Conservation (phyloP, 2,113 vertebrate species). For the Colistium nudipinnis region DNA sequence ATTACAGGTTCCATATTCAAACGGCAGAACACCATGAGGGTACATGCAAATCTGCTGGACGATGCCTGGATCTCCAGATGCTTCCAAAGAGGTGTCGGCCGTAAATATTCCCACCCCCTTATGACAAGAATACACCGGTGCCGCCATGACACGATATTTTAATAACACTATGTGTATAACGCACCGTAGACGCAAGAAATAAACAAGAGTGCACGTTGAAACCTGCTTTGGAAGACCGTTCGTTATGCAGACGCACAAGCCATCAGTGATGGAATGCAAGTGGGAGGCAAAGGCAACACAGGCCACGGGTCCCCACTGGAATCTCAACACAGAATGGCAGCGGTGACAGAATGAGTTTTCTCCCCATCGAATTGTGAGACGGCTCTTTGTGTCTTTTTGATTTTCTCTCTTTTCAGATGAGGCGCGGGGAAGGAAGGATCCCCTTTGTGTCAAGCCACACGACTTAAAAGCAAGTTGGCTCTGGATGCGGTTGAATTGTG, state of each 20-base stretch:
- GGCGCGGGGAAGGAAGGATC: constrained; percentile 73
- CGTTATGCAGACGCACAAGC: constrained; percentile 55
- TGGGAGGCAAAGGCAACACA: constrained; percentile 61
- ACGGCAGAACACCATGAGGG: constrained; percentile 46
- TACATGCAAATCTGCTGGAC: constrained; percentile 30
- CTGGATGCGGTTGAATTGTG: constrained; percentile 58
- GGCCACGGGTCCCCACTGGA: constrained; percentile 71
- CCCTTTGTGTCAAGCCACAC: constrained; percentile 79
- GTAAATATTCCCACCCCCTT: constrained; percentile 6
- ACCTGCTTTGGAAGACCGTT: constrained; percentile 21
- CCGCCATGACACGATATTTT: constrained; percentile 19
- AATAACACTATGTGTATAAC: background rate
- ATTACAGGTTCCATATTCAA: constrained; percentile 32
- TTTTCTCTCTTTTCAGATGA: constrained; percentile 74
- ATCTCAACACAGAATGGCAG: constrained; percentile 76
- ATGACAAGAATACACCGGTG: background rate
- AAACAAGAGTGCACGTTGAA: constrained; percentile 15
- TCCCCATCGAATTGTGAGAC: constrained; percentile 71
- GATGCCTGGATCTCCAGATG: background rate
- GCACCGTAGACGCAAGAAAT: constrained; percentile 17
- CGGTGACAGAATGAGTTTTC: constrained; percentile 75
- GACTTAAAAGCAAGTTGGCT: constrained; percentile 80
- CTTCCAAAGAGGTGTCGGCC: constrained; percentile 28
- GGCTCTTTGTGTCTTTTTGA: constrained; percentile 78
- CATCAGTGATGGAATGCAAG: constrained; percentile 41